Base-by-base conservation (phyloP, 2,888 invertebrate genomes). In the Mesoligia furuncula region DNA sequence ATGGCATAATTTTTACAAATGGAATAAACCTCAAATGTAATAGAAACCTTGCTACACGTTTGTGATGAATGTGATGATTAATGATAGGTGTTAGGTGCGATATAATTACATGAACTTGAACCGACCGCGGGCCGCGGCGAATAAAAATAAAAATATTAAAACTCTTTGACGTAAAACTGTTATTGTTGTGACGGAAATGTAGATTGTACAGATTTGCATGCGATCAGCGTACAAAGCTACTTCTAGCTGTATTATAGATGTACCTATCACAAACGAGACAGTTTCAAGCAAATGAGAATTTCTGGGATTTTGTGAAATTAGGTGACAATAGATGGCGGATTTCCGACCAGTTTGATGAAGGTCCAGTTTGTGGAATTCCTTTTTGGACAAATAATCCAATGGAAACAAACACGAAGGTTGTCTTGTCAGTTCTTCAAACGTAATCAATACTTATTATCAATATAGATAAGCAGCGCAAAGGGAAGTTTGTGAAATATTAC, bases 21-120 rank as follows among this genome's bases (percentile, higher is more conserved):
- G 39, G 39, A 59, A 74, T 81, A 75, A 20, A 8, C 27, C 42
- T 45, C 17, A 45, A 42, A 66, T 51, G 17, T 45, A 75, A 54
- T 27, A 42, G 24, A 75, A 51, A n/a, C 51, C 24, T 48, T 11
- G n/a, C 15, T 1, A 36, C 65, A 59, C 48, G 11, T 48, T 20
- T 70, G 36, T 54, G 65, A 64, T 51, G 67, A 68, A 20, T 13
- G 42, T 62, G 42, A 54, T 64, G 57, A 72, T 20, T 51, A 59
- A 72, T 84, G 64, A 73, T 66, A 61, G 36, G 11, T 73, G 45
- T 17, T 66, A 61, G 36, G 11, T 73, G 45, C 24, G 54, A 51
- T 84, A 54, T 66, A 73, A 79, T 70, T 42, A 70, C 42, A 42
- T 51, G 61, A 70, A 81, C 65, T 84, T 84, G 65, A 79, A 66